phyloP scores from a whole-genome alignment of 2,888 invertebrate genomes.

The Pterostichus niger region DNA sequence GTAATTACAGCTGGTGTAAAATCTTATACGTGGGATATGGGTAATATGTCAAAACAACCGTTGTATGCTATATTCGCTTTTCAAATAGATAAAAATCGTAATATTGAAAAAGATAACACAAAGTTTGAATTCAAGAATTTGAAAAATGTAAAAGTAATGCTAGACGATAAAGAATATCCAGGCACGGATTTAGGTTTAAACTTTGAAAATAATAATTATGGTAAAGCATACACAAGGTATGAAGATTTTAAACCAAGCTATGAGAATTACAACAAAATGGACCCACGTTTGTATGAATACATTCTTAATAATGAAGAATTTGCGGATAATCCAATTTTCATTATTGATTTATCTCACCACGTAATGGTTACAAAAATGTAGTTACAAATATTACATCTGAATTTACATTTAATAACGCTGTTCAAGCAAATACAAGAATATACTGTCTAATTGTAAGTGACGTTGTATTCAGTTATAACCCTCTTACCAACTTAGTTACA shows the following conservation, averaged over 20 bases:
- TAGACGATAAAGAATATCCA: neutral
- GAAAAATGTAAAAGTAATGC: slow-evolving; percentile 8
- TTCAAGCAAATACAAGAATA: neutral
- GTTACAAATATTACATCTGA: neutral
- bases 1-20: neutral
- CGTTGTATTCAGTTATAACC: neutral
- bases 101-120: neutral
- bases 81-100: neutral
- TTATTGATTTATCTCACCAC: no score
- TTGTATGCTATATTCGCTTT: slow-evolving; percentile 7
- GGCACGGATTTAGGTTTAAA: no score
- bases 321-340: no score
- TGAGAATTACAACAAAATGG: no score
- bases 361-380: no score
- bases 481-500: neutral
- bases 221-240: no score
- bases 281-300: no score
- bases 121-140: neutral
- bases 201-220: no score
- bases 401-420: neutral
- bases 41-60: neutral
- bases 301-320: no score
- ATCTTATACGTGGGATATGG: neutral
- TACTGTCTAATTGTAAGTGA: neutral
- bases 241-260: no score